Evolutionary conservation across 2,888 invertebrate genomes (phyloP), one percentile per base, ranked within the genome.

Genomic region (Acleris laterana): DNA sequence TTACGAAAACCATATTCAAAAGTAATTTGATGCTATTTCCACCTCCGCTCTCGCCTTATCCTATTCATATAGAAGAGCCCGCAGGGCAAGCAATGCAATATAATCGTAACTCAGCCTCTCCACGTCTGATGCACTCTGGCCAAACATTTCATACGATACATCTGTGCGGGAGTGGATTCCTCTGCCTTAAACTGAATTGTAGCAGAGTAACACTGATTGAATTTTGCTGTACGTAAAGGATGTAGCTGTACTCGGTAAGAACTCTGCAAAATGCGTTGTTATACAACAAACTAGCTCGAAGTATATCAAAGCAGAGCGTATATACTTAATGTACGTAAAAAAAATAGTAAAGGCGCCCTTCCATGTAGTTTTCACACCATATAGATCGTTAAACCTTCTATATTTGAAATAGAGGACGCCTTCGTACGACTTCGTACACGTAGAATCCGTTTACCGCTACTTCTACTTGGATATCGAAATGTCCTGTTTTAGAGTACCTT

Each of bases 51-150:
- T 19, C 49, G 19, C 17, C 44, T 62, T 49, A 16, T 13, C 17
- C 20, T n/a, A 32, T 51, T 3, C 57, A n/a, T 68, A 71, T 69
- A 67, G 13, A 38, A 68, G 67, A 68, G 69, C 44, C 17, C 42
- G 32, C 72, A 70, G 60, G 28, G 49, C 56, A 38, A 73, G 72
- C 74, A 76, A 77, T 77, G 80, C 74, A 71, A 72, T 76, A 78
- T 77, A 78, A 75, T 77, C 81, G 78, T 80, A 79, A 79, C 77
- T 80, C 78, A 78, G 56, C 73, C 73, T 69, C 77, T 83, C 67
- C 63, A 74, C 72, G 84, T 83, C 83, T 74, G 70, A 70, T 69
- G 72, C 84, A 83, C 71, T 68, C 73, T 66, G 61, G 48, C 69
- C 68, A 69, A 69, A 65, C 69, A 63, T 67, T 62, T 68, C 64